Evolutionary conservation across 2,888 invertebrate genomes (phyloP).

Genomic region (Rhimphoctona megacephalus): DNA sequence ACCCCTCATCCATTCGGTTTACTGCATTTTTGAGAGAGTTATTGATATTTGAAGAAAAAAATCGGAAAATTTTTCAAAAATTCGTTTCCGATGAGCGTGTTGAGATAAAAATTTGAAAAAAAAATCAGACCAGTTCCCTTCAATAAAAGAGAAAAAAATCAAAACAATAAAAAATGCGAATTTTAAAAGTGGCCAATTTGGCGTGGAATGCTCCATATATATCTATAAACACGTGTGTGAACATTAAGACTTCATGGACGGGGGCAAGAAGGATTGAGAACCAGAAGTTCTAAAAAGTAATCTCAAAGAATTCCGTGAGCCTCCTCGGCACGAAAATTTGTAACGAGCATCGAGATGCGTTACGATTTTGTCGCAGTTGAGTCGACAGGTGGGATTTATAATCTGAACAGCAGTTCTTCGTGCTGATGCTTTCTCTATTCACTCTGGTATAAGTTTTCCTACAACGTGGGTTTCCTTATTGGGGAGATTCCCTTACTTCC

Average conservation of each 20-base stretch:
- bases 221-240: neutral
- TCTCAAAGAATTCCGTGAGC: conserved; percentile 68
- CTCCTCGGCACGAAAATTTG: conserved; percentile 65
- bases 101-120: too few species aligned
- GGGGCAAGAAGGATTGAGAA: conserved; percentile 25
- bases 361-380: conserved; percentile 73
- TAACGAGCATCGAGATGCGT: conserved; percentile 52
- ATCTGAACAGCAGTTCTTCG: conserved; percentile 71
- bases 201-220: too few species aligned
- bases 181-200: too few species aligned
- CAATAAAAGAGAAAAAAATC: too few species aligned
- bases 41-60: too few species aligned
- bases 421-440: conserved; percentile 36
- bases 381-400: conserved; percentile 81
- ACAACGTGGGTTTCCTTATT: conserved; percentile 5
- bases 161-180: too few species aligned
- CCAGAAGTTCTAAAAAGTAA: conserved; percentile 75
- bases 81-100: too few species aligned
- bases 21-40: too few species aligned
- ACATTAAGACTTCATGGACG: neutral
- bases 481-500: neutral
- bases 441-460: conserved; percentile 40
- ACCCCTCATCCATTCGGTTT: too few species aligned
- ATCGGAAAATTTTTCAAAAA: too few species aligned
- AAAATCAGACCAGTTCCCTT: too few species aligned